phyloP scores from a whole-genome alignment of 1,140 invertebrate species.

The Panagrolaimus sp. region DNA sequence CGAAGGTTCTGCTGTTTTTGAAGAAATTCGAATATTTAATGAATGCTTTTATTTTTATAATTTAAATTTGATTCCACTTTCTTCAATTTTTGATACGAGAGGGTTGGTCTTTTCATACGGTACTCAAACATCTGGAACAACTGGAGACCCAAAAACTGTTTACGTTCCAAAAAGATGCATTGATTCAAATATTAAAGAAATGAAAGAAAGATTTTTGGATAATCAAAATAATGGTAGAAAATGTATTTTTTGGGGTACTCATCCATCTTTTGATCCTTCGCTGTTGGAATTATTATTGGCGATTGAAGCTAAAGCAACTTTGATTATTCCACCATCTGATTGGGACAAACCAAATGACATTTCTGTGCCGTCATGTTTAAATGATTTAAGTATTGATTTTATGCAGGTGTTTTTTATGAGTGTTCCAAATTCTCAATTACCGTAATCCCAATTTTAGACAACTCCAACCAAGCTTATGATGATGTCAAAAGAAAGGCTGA shows the following conservation, averaged over 20 bases:
- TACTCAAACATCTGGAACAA: neutral
- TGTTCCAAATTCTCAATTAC: too few relatives aligned
- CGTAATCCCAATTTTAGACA: neutral
- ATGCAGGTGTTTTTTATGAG: too few relatives aligned
- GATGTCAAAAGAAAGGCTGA: neutral
- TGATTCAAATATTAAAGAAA: neutral
- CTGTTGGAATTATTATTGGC: neutral
- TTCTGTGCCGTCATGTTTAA: neutral
- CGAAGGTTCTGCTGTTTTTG: neutral
- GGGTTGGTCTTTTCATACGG: neutral
- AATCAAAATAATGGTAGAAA: neutral
- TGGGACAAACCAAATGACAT: neutral
- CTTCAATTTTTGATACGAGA: neutral
- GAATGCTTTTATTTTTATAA: neutral
- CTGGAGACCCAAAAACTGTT: neutral
- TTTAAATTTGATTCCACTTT: neutral
- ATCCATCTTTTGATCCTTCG: neutral
- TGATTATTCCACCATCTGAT: neutral
- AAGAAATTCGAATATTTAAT: neutral
- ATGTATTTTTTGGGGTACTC: neutral
- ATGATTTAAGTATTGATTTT: neutral
- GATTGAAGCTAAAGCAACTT: neutral
- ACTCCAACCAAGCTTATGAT: constrained; percentile 8
- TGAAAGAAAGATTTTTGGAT: neutral
- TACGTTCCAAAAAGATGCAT: neutral